Evolutionary conservation across 2,888 invertebrate genomes (phyloP), one percentile per base, ranked within the genome.

Genomic region (Cephus rjabovi): DNA sequence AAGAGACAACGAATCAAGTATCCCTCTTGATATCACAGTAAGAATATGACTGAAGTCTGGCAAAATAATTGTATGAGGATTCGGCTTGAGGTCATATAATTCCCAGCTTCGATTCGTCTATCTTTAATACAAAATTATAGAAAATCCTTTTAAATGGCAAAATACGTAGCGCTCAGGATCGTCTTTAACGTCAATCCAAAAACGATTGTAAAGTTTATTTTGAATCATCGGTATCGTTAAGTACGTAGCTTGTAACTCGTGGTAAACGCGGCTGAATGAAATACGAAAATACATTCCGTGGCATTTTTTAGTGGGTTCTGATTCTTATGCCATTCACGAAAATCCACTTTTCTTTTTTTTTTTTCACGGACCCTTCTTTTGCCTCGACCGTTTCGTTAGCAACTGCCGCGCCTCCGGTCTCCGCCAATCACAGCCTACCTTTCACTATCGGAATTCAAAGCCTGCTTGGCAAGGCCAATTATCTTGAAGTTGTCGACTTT

Each of bases 391-490:
- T 23, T 56, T 56, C 56, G 56, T 56, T 23, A 23, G 56, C 56
- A 9, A 56, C 56, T 77, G 81, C 69, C 83, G 83, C 75, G 84
- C 83, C 83, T 81, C 79, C 79, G 73, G 12, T 34, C 34, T 34
- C 74, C 34, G 69, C 83, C 87, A 83, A 84, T 86, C 80, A 76
- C 76, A n/a, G 30, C 35, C 76, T 79, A 79, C 87, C 89, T 89
- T 87, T 88, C 89, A 86, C 89, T 83, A 69, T 79, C 73, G 84
- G 86, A 85, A 87, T 87, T 82, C 84, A 79, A 86, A 86, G 81
- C 81, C 79, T 80, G 80, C 77, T 80, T 77, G 74, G 77, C 83
- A 81, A 56, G 30, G 77, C 75, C 56, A 56, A 56, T 56, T 56
- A 56, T 56, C 56, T 79, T 80, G 78, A 82, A 78, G 79, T 79